Conservation (phyloP, 2,888 invertebrate genomes). For the Eristalinus aeneus region DNA sequence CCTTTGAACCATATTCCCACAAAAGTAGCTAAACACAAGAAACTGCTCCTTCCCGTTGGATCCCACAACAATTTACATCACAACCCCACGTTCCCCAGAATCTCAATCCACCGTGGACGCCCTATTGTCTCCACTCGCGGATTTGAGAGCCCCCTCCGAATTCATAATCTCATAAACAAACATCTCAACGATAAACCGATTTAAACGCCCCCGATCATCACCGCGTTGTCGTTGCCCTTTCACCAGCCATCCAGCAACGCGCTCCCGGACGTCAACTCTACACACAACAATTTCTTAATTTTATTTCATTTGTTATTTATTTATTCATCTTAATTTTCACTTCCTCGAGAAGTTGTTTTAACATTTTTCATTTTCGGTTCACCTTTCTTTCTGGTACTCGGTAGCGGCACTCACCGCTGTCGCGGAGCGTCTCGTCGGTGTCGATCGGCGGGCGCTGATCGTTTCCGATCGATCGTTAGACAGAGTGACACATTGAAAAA, state of each 20-base stretch:
- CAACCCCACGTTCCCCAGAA: neutral
- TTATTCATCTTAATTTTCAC: slow-evolving; percentile 58
- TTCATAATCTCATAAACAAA: slow-evolving; percentile 53
- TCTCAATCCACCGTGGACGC: slow-evolving; percentile 1
- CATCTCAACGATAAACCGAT: slow-evolving; percentile 57
- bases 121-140: slow-evolving; percentile 35
- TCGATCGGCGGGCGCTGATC: neutral
- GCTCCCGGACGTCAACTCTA: neutral
- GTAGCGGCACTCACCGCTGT: slow-evolving; percentile 31
- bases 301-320: slow-evolving; percentile 49
- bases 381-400: neutral
- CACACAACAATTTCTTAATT: slow-evolving; percentile 42
- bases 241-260: neutral
- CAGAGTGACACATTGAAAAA: slow-evolving; percentile 55
- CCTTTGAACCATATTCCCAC: neutral
- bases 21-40: neutral
- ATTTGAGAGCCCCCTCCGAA: slow-evolving; percentile 2
- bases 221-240: slow-evolving; percentile 7
- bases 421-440: neutral
- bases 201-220: slow-evolving; percentile 24
- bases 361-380: neutral
- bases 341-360: slow-evolving; percentile 54
- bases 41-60: neutral
- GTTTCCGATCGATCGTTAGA: slow-evolving; percentile 59
- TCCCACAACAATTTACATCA: neutral